Base-by-base conservation (phyloP, 2,113 vertebrate genomes). In the Burhinus oedicnemus region DNA sequence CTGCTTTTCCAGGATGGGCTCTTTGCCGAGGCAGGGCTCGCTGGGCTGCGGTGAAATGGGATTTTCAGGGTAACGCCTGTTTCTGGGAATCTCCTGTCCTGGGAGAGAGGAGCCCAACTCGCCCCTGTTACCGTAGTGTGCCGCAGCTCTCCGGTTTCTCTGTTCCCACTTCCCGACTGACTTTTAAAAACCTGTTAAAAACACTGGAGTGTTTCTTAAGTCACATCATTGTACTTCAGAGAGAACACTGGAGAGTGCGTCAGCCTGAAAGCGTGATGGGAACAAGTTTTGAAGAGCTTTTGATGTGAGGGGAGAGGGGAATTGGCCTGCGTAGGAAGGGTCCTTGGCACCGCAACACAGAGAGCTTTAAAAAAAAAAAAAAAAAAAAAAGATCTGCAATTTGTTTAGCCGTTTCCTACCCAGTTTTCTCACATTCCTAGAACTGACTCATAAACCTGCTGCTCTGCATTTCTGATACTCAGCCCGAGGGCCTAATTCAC, bases 71-170 rank as follows among this genome's bases (percentile, higher is more conserved):
- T 49, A 17, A 14, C 0, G 8, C 14, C 21, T 4, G 9, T 45
- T 76, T 9, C 47, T 49, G 11, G 49, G 74, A 42, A 65, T 38
- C 72, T 87, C 21, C 38, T 6, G 27, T 38, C 38, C 77, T 4
- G 23, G 40, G 14, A 42, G 62, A 52, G 54, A 23, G 49, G 69
- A 90, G 58, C 15, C 57, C 32, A 11, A 2, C 69, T 87, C 6
- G 0, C 15, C 38, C 3, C 2, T 5, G 49, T 79, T 5, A 1
- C 45, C 2, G 11, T 4, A 4, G 6, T 0, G 4, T 44, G 69
- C 85, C 49, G 44, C 78, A 40, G 65, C 42, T 58, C 27, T 30
- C 51, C 0, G 0, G 2, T 80, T 76, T 20, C 71, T n/a, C 61
- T 1, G 36, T 23, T 58, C 18, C 60, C 1, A 0, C 57, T 51